These are phyloP conservation scores for Leptodirus hochenwartii DNA, from an alignment of 2,888 invertebrate species.

Conservation along the genomic window DNA sequence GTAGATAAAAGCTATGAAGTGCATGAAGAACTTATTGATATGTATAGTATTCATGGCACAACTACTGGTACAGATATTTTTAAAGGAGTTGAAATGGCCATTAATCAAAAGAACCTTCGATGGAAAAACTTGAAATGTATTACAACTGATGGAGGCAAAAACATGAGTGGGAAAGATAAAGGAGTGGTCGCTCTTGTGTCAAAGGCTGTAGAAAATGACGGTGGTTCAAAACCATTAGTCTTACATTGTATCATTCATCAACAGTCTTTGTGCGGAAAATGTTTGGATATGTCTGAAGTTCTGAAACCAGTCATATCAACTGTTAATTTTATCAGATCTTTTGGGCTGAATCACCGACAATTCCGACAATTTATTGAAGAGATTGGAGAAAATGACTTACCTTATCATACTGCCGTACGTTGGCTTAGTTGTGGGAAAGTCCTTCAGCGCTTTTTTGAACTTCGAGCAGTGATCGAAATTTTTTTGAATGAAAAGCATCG, in stretches of 20 bases:
- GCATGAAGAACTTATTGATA: constrained; percentile 12
- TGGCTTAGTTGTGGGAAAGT: constrained; percentile 9
- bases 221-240: constrained; percentile 17
- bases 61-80: constrained; percentile 12
- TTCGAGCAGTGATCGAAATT: constrained; percentile 2
- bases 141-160: no score
- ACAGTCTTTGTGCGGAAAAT: constrained; percentile 19
- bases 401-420: constrained; percentile 9
- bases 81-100: constrained; percentile 4
- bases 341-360: constrained; percentile 10
- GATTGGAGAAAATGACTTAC: constrained; percentile 13
- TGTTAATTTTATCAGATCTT: constrained; percentile 19
- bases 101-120: constrained; percentile 5
- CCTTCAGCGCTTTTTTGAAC: constrained; percentile 5
- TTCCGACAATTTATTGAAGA: constrained; percentile 16
- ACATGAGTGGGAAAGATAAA: no score
- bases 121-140: constrained; percentile 5
- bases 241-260: constrained; percentile 19
- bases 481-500: constrained; percentile 6
- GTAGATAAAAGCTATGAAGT: constrained; percentile 10
- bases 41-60: constrained; percentile 13
- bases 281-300: constrained; percentile 19
- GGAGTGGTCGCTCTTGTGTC: no score
- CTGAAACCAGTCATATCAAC: constrained; percentile 17
- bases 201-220: constrained; percentile 11